phyloP scores from a whole-genome alignment of 2,113 vertebrate genomes.

The Nipponia nippon region DNA sequence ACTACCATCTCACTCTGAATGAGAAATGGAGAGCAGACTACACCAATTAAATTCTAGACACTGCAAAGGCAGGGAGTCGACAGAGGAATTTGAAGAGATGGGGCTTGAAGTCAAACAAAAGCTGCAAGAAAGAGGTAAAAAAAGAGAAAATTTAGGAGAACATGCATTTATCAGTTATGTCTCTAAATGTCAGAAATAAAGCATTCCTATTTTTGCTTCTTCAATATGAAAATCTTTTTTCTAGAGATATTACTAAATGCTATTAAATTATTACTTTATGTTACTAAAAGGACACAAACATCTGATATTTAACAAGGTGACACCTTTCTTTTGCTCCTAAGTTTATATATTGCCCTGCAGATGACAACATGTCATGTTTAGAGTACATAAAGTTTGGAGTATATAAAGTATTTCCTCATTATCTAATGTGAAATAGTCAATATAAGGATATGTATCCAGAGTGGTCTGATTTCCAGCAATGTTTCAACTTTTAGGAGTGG shows the following conservation, averaged over 20 bases:
- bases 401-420: not conserved
- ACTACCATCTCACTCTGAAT: not conserved
- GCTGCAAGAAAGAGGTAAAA: not conserved
- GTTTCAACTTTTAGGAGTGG: not conserved
- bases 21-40: not conserved
- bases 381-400: not conserved
- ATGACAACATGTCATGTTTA: not conserved
- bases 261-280: not conserved
- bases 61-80: not conserved
- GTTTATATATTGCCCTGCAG: not conserved
- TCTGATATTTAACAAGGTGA: not conserved
- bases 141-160: not conserved
- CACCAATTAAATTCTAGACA: not conserved
- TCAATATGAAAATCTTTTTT: not conserved
- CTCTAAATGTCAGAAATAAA: not conserved
- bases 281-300: not conserved
- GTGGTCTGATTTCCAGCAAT: not conserved
- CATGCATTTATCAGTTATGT: not conserved
- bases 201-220: not conserved
- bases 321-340: not conserved
- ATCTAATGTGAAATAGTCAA: not conserved
- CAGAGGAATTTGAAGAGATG: not conserved
- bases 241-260: not conserved
- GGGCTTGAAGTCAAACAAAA: not conserved
- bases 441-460: not conserved